Evolutionary conservation across 2,888 invertebrate genomes (phyloP), one percentile per base, ranked within the genome.

Genomic region (Tetragonula carbonaria): DNA sequence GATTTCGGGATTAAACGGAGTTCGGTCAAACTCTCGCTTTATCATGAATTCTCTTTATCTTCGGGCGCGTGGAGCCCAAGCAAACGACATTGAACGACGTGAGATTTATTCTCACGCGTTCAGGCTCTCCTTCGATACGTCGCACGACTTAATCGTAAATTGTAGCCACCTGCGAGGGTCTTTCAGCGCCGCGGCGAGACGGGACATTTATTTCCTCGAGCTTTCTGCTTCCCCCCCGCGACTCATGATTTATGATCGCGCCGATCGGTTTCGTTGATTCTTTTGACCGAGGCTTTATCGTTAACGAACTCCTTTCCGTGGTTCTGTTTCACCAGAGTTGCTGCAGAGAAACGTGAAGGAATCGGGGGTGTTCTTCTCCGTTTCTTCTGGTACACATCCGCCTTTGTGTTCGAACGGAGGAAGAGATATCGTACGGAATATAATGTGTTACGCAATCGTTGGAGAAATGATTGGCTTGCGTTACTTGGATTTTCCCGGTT

Each of bases 81-180:
- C 21, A 51, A 70, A 57, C 53, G 65, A 66, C 53, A 23, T 33
- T 21, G 67, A 77, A 82, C 51, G 82, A 76, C 77, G 62, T 67
- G 72, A 72, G 77, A 83, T 83, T 83, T 83, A 82, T 83, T 62
- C 33, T 62, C 62, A 76, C 71, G 67, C 67, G 82, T 23, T 72
- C 66, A 5, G 57, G n/a, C 45, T 45, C 8, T 23, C 4, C 62
- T 59, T 50, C 76, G 76, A 82, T 82, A 83, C 67, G 82, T 67
- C 83, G 62, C 76, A 57, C 72, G 68, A 77, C 72, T 83, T 83
- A 83, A 83, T 83, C 83, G 82, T 77, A 73, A 82, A 83, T 82
- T 83, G 77, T 83, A 67, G 77, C 67, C 50, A 53, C 75, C 75
- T 11, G 51, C 59, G 28, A 57, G 68, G 45, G 71, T 83, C 83